Conservation (phyloP, 2,888 invertebrate genomes). For the Drosophila falleni region DNA sequence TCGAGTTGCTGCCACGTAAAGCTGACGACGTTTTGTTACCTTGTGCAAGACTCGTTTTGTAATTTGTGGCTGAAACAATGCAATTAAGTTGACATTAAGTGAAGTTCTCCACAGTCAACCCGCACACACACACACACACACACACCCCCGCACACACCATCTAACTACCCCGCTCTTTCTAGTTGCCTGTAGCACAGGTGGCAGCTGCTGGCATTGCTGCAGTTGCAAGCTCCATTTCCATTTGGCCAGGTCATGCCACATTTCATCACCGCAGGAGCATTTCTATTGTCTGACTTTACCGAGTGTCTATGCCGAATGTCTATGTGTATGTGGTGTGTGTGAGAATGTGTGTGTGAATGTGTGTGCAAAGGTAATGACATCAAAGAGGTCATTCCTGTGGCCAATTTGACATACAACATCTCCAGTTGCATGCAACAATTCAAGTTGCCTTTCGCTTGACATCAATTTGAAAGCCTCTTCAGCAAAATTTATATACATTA, state of each 20-base stretch:
- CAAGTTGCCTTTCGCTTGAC: constrained; percentile 21
- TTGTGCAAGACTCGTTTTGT: constrained; percentile 79
- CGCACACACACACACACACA: background rate
- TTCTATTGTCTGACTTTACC: constrained; percentile 28
- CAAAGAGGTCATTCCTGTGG: constrained; percentile 66
- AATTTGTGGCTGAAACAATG: constrained; percentile 82
- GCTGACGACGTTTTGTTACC: constrained; percentile 68
- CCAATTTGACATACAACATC: constrained; percentile 52
- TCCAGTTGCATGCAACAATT: constrained; percentile 34
- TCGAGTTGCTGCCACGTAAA: constrained; percentile 22
- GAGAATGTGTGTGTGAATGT: constrained; percentile 3
- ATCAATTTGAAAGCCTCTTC: constrained; percentile 19
- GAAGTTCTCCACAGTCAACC: constrained; percentile 57
- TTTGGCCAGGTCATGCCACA: constrained; percentile 35
- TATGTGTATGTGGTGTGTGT: constrained; percentile 12
- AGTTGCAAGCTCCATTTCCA: constrained; percentile 25
- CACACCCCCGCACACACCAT: background rate
- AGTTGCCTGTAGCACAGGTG: constrained; percentile 9
- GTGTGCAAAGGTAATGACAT: constrained; percentile 59
- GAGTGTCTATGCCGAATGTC: background rate
- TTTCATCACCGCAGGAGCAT: constrained; percentile 34
- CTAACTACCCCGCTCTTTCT: background rate
- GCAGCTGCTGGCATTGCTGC: constrained; percentile 19
- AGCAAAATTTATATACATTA: constrained; percentile 3
- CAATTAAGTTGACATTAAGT: constrained; percentile 83